Percentiles rank a stretch among this genome's conserved stretches.
phyloP scores from a whole-genome alignment of 2,888 invertebrate species.

The Euproctis similis region DNA sequence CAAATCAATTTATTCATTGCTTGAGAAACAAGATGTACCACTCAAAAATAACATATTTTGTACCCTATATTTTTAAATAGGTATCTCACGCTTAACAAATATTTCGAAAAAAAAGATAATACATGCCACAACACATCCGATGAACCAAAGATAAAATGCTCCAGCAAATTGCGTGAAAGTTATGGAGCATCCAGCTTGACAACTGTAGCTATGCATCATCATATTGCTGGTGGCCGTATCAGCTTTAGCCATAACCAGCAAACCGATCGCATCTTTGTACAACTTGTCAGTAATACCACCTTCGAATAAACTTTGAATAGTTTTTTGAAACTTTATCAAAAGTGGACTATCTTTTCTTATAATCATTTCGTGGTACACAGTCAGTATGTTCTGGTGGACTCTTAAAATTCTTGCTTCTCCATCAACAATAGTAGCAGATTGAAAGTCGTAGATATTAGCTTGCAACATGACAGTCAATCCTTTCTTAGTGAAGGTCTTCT shows the following conservation, averaged over 20 bases:
- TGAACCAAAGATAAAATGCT: slow-evolving; percentile 40
- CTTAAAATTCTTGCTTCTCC: slow-evolving; percentile 45
- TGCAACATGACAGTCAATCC: slow-evolving; percentile 43
- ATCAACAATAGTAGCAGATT: slow-evolving; percentile 38
- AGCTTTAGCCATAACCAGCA: slow-evolving; percentile 36
- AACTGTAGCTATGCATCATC: slow-evolving; percentile 44
- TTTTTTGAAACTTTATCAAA: slow-evolving; percentile 26
- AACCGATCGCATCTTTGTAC: slow-evolving; percentile 45
- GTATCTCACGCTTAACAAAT: slow-evolving; percentile 6
- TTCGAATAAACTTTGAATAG: slow-evolving; percentile 40
- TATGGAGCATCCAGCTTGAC: slow-evolving; percentile 46
- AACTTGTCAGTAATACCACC: slow-evolving; percentile 47
- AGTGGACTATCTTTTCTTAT: slow-evolving; percentile 37
- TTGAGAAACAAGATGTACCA: no score
- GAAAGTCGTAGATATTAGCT: slow-evolving; percentile 33
- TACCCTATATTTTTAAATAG: no score
- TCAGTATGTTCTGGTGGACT: slow-evolving; percentile 37
- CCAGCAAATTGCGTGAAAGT: slow-evolving; percentile 41
- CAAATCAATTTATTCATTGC: no score
- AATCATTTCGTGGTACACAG: slow-evolving; percentile 51
- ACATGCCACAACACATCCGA: slow-evolving; percentile 39
- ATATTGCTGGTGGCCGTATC: slow-evolving; percentile 34
- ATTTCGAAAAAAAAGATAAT: slow-evolving; percentile 39
- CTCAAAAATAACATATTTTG: no score
- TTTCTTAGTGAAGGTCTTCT: slow-evolving; percentile 27